Evolutionary conservation across 2,888 invertebrate genomes (phyloP).

Genomic region (Limnephilus rhombicus): DNA sequence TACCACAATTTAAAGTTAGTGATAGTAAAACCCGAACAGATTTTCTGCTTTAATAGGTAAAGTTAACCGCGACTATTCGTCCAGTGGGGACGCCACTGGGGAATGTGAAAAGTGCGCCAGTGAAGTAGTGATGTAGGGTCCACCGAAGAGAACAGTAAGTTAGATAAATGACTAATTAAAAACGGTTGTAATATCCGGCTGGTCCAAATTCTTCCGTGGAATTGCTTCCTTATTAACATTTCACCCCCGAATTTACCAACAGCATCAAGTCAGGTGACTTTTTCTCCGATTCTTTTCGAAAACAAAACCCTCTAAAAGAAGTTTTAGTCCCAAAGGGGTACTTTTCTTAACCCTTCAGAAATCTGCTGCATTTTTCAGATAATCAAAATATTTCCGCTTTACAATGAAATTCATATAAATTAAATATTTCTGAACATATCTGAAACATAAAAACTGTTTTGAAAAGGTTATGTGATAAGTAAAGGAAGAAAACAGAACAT

Average conservation of each 20-base stretch:
- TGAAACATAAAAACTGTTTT: no score
- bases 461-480: no score
- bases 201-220: neutral
- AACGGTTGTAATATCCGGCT: conserved; percentile 40
- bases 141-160: conserved; percentile 5
- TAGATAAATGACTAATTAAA: conserved; percentile 51
- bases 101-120: neutral
- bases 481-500: no score
- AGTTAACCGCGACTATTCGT: neutral
- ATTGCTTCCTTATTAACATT: conserved; percentile 22
- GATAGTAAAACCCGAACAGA: neutral
- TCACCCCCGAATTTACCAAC: neutral
- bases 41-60: neutral
- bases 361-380: no score
- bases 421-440: no score
- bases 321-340: neutral
- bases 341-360: no score
- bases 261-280: neutral
- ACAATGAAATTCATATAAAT: no score
- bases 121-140: neutral
- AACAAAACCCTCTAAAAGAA: neutral
- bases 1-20: no score
- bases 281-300: neutral
- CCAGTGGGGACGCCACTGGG: neutral
- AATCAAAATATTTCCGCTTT: no score